Conservation (phyloP, 2,113 vertebrate species). For the Colossoma macropomum region DNA sequence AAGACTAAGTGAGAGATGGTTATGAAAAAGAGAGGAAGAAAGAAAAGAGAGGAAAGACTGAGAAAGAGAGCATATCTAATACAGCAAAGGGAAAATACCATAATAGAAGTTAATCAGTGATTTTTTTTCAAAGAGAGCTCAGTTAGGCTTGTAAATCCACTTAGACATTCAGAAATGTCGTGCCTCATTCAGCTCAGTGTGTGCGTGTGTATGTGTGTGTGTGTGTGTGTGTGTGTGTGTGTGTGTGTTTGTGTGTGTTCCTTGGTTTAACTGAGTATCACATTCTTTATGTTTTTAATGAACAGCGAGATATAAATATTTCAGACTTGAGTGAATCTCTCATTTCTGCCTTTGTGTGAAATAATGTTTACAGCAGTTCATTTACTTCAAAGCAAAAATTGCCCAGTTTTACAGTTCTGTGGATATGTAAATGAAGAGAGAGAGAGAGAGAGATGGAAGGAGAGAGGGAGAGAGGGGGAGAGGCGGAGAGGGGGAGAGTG, state of each 20-base stretch:
- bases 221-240: background rate
- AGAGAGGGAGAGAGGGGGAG: background rate
- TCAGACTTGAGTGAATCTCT: background rate
- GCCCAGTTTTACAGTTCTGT: background rate
- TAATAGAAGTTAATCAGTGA: constrained; percentile 3
- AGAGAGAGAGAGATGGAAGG: background rate
- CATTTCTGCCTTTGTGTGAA: background rate
- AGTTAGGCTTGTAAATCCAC: background rate
- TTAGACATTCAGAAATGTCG: background rate
- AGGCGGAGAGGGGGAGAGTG: background rate
- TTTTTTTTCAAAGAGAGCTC: background rate
- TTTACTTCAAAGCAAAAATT: constrained; percentile 14
- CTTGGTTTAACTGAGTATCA: background rate
- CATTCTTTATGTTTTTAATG: background rate
- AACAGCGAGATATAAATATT: background rate
- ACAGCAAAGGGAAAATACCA: background rate
- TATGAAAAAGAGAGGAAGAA: too few species aligned
- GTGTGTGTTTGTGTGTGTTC: background rate
- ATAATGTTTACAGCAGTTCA: background rate
- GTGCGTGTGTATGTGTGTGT: background rate
- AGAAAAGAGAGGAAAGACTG: background rate
- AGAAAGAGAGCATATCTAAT: constrained; percentile 3
- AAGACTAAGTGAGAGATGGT: too few species aligned
- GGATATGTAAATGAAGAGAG: background rate
- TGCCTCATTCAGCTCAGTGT: background rate